Percentiles rank a stretch among this genome's conserved stretches.
These are phyloP conservation scores for Diabrotica virgifera DNA, from an alignment of 1,140 invertebrate genomes.

Conservation along the genomic window DNA sequence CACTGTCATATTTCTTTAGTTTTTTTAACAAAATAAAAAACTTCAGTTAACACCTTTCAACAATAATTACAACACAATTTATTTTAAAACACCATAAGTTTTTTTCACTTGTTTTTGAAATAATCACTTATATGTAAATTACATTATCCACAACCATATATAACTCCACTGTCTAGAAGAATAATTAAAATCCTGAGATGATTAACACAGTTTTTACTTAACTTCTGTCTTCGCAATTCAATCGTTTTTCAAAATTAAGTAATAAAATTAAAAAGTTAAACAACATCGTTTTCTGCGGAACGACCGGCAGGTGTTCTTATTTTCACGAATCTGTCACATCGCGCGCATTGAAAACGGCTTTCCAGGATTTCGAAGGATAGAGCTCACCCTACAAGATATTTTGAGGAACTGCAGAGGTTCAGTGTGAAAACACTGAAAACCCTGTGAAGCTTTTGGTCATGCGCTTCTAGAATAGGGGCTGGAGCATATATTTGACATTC, in stretches of 20 bases:
- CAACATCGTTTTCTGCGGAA: not conserved
- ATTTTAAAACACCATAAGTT: too few relatives aligned
- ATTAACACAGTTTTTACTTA: not conserved
- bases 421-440: conserved; percentile 16
- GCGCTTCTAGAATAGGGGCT: not conserved
- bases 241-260: too few relatives aligned
- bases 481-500: conserved; percentile 6
- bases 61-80: too few relatives aligned
- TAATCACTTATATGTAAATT: too few relatives aligned
- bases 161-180: too few relatives aligned
- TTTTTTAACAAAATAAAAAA: too few relatives aligned
- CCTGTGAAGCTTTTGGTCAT: conserved; percentile 15
- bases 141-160: too few relatives aligned
- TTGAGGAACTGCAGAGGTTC: conserved; percentile 17
- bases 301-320: not conserved
- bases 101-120: too few relatives aligned
- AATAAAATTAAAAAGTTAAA: too few relatives aligned
- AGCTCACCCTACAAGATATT: conserved; percentile 8
- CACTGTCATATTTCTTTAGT: too few relatives aligned
- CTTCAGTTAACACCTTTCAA: too few relatives aligned
- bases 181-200: not conserved
- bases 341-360: conserved; percentile 4
- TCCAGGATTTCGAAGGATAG: not conserved
- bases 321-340: not conserved
- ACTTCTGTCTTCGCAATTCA: not conserved